Evolutionary conservation across 2,797 vertebrate genomes (phyloP).

Genomic region (Crocidura indochinensis): DNA sequence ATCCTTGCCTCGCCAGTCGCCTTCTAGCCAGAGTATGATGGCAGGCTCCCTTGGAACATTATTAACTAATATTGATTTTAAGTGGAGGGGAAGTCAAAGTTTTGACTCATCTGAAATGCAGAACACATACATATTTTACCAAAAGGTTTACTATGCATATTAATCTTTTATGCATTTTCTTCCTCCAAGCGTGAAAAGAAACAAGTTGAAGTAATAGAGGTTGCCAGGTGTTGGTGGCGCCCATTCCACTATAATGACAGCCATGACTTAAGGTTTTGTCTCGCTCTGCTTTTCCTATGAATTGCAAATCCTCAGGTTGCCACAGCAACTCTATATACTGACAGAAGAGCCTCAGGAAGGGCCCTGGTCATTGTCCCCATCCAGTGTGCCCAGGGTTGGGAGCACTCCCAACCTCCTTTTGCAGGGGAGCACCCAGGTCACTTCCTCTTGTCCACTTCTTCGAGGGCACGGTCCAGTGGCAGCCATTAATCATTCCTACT

Average conservation of each 20-base stretch:
- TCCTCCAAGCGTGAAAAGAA: constrained; percentile 75
- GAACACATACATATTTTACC: constrained; percentile 63
- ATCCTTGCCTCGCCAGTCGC: not conserved
- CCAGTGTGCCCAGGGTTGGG: constrained; percentile 85
- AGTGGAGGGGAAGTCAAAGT: constrained; percentile 7
- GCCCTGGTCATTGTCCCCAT: constrained; percentile 86
- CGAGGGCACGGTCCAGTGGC: constrained; percentile 86
- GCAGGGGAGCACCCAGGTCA: constrained; percentile 78
- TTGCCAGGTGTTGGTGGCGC: constrained; percentile 74
- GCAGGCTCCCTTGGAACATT: constrained; percentile 60
- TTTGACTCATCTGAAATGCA: constrained; percentile 30
- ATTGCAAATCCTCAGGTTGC: constrained; percentile 87
- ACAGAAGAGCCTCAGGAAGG: constrained; percentile 88
- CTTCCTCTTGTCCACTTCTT: constrained; percentile 79
- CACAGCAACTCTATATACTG: constrained; percentile 87
- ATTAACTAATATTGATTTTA: constrained; percentile 75
- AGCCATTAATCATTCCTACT: constrained; percentile 91
- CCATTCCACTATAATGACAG: constrained; percentile 77
- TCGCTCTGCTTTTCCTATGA: constrained; percentile 82
- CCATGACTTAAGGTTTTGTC: constrained; percentile 79
- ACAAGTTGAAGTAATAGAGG: constrained; percentile 78
- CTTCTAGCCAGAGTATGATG: not conserved
- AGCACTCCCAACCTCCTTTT: constrained; percentile 81
- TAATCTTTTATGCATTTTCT: constrained; percentile 66
- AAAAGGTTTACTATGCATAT: constrained; percentile 67